Evolutionary conservation across 2,113 vertebrate species (phyloP).

Genomic region (Dipodomys spectabilis): DNA sequence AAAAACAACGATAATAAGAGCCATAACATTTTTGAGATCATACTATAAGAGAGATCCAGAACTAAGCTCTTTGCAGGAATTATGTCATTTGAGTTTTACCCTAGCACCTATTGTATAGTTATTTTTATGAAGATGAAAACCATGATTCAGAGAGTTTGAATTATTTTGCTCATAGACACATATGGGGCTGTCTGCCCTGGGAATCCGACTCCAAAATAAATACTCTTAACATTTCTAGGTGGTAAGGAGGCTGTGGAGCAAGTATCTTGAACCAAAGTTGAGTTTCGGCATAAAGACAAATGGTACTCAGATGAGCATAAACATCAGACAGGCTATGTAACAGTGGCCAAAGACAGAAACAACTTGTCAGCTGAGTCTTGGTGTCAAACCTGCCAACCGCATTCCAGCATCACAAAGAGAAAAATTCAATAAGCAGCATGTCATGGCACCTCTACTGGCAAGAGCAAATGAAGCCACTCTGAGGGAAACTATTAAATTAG

Average conservation of each 20-base stretch:
- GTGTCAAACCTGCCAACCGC: not conserved
- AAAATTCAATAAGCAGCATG: not conserved
- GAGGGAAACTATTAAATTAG: slow-evolving; percentile 3
- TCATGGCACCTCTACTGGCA: not conserved
- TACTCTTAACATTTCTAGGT: not conserved
- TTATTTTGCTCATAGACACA: not conserved
- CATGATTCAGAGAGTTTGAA: not conserved
- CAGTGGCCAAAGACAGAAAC: not conserved
- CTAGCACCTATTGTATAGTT: not conserved
- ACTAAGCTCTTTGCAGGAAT: not conserved
- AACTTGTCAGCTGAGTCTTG: not conserved
- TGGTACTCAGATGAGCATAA: not conserved
- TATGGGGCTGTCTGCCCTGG: not conserved
- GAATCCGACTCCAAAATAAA: not conserved
- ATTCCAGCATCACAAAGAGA: not conserved
- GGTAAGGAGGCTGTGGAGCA: not conserved
- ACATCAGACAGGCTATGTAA: not conserved
- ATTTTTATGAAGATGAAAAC: not conserved
- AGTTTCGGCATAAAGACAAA: slow-evolving; percentile 11
- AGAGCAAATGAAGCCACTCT: not conserved
- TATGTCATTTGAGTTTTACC: not conserved
- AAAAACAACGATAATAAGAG: not conserved
- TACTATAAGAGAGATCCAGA: not conserved
- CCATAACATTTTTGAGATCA: not conserved
- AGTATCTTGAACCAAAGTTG: not conserved